phyloP scores from a whole-genome alignment of 2,113 vertebrate genomes.

The Pelecanus crispus region DNA sequence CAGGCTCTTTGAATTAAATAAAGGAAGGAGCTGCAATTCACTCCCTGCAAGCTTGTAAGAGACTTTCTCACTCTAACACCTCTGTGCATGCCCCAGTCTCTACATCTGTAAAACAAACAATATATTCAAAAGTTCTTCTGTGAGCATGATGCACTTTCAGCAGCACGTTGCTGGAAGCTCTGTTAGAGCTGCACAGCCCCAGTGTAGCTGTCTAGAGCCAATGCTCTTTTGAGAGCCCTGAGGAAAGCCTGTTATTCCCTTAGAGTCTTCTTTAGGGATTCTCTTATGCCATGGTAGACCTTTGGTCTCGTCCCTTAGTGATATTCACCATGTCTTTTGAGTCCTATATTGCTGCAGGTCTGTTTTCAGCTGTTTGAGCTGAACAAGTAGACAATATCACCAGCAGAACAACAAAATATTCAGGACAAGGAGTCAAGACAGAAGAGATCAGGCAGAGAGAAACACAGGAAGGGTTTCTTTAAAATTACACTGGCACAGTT shows the following conservation, averaged over 20 bases:
- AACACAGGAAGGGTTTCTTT: not conserved
- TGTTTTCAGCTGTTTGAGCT: not conserved
- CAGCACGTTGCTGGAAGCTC: not conserved
- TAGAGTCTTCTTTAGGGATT: not conserved
- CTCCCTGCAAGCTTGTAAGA: accelerated
- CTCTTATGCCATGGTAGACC: accelerated
- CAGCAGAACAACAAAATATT: not conserved
- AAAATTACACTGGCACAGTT: not conserved
- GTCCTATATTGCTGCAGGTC: not conserved
- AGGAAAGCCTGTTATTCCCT: not conserved
- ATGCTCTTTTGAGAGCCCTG: not conserved
- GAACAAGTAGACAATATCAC: not conserved
- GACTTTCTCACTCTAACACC: not conserved
- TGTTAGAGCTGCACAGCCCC: accelerated
- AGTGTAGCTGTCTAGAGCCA: not conserved
- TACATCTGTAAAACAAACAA: not conserved
- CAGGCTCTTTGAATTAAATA: not conserved
- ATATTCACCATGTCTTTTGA: not conserved
- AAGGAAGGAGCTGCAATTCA: not conserved
- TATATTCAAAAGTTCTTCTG: not conserved
- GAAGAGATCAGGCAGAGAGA: not conserved
- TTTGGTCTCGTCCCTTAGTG: not conserved
- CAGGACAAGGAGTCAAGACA: not conserved
- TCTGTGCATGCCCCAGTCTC: too few relatives aligned
- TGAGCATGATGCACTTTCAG: not conserved